phyloP scores from a whole-genome alignment of 2,113 vertebrate genomes.

The Castor canadensis region DNA sequence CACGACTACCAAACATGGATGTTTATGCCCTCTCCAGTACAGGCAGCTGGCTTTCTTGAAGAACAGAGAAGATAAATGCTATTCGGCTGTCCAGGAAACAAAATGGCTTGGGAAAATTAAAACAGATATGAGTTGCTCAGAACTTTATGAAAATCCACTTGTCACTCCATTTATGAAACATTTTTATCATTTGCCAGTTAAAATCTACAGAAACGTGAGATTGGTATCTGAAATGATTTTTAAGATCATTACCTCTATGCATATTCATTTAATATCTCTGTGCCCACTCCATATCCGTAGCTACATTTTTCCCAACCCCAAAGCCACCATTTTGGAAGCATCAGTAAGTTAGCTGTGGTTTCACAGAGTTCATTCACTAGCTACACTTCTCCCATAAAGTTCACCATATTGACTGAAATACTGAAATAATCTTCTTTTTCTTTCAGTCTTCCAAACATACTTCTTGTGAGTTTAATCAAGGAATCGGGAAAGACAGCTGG shows the following conservation, averaged over 20 bases:
- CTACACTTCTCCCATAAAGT: neutral
- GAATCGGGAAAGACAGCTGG: slow-evolving; percentile 26
- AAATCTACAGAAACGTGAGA: neutral
- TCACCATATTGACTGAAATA: slow-evolving; percentile 23
- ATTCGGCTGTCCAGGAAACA: neutral
- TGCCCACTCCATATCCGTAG: neutral
- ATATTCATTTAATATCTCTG: neutral
- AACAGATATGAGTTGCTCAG: neutral
- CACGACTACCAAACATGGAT: neutral
- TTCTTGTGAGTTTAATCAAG: slow-evolving; percentile 48
- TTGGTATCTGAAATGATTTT: neutral
- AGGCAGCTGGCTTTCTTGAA: neutral
- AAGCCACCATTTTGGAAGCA: neutral
- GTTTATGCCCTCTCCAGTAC: neutral
- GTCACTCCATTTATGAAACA: neutral
- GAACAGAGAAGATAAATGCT: neutral
- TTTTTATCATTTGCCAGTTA: neutral
- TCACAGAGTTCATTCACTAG: neutral
- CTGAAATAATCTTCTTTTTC: slow-evolving; percentile 45
- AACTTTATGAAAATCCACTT: slow-evolving; percentile 26
- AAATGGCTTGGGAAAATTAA: neutral
- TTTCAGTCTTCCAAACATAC: slow-evolving; percentile 51
- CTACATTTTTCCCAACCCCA: neutral
- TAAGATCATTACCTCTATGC: neutral
- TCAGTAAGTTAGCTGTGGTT: neutral